Base-by-base conservation (phyloP, 2,113 vertebrate genomes). In the Heliornis fulica region DNA sequence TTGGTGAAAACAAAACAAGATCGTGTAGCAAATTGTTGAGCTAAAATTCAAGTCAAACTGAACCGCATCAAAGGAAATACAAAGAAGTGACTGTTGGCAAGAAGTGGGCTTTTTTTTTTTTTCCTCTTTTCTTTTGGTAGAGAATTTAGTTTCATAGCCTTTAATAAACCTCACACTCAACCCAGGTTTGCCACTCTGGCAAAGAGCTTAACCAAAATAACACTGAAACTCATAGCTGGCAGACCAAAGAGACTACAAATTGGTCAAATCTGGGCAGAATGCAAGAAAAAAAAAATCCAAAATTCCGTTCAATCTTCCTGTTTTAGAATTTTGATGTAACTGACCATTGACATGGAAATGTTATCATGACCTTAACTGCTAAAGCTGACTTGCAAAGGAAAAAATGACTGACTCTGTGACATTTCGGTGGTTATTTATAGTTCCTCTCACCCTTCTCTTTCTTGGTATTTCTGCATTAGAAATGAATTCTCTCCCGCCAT, bases 301-400 rank as follows among this genome's bases (percentile, higher is more conserved):
- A 92, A 96, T 96, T 97, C 90, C 93, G 83, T 87, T 95, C 80
- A 81, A 54, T 84, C 69, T 89, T 84, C 90, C 95, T 61, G 65
- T 87, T 97, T 96, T 93, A 96, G 94, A 92, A 89, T 89, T 96
- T 93, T 96, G 92, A 95, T 95, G 90, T 84, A 93, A 96, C 86
- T 95, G 94, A 95, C 94, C 94, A 96, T 78, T 95, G 96, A 96
- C 96, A 96, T 94, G 92, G 93, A 96, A 96, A 97, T 95, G 94
- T 96, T 94, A 96, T 93, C 93, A 94, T 95, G 93, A 94, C 96
- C 96, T 90, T 95, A 96, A 93, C 90, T 93, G 88, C 86, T 94
- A 92, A 96, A 92, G 92, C 86, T 94, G 90, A 96, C 96, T 96
- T 90, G 72, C 1, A 11, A 65, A 93, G 94, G 90, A 92, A 96